These are phyloP conservation scores for Gari tellinella DNA, from an alignment of 2,888 invertebrate species.

Conservation along the genomic window DNA sequence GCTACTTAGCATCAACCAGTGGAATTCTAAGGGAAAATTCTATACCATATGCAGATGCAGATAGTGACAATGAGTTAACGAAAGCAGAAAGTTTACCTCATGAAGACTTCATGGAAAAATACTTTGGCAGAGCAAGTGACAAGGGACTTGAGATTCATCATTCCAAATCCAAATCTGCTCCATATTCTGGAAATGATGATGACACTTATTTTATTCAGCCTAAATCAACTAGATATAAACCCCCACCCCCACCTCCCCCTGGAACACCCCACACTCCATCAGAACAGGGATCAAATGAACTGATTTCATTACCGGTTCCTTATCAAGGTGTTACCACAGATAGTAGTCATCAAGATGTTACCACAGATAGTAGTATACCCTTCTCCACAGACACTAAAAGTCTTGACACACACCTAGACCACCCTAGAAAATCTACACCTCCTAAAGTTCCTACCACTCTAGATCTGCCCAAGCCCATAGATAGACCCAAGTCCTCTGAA, in stretches of 20 bases:
- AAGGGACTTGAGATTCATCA: conserved; percentile 28
- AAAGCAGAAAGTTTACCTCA: conserved; percentile 52
- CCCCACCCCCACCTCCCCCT: conserved; percentile 55
- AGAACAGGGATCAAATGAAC: conserved; percentile 31
- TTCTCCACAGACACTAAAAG: background rate
- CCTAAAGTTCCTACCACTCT: conserved; percentile 28
- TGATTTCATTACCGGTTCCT: conserved; percentile 28
- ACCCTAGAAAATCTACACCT: background rate
- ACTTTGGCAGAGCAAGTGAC: conserved; percentile 1
- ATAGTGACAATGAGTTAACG: conserved; percentile 34
- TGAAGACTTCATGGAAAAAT: conserved; percentile 23
- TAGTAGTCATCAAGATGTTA: background rate
- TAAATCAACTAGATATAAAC: conserved; percentile 12
- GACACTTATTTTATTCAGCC: conserved; percentile 1
- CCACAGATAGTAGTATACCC: too few species aligned
- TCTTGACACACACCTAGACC: background rate
- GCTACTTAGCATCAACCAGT: conserved; percentile 31
- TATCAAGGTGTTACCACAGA: conserved; percentile 23
- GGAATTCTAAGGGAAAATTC: conserved; percentile 38
- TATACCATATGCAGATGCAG: conserved; percentile 66
- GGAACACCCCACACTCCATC: conserved; percentile 52
- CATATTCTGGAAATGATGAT: conserved; percentile 18
- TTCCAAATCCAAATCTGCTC: conserved; percentile 54
- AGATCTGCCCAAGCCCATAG: conserved; percentile 11
- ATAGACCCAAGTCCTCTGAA: background rate